Percentiles rank a stretch among this genome's conserved stretches.
These are phyloP conservation scores for Varecia variegata DNA, from an alignment of 2,797 vertebrate genomes.

Conservation along the genomic window DNA sequence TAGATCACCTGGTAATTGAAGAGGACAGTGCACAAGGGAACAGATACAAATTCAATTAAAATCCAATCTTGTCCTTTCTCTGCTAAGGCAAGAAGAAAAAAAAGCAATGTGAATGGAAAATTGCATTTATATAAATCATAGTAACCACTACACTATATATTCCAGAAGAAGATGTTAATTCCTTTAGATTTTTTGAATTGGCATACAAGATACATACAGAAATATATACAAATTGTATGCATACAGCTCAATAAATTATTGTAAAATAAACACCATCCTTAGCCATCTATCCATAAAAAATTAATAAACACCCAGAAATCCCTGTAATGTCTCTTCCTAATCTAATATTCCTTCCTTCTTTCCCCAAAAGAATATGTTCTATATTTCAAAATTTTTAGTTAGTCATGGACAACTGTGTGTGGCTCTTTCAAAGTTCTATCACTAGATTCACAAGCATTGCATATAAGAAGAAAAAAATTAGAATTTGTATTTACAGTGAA, in stretches of 20 bases:
- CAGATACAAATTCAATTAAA: neutral
- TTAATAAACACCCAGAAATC: neutral
- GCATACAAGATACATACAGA: neutral
- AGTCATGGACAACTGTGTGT: neutral
- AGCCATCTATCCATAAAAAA: neutral
- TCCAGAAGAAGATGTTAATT: neutral
- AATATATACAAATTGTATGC: neutral
- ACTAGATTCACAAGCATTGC: neutral
- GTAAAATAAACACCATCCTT: neutral
- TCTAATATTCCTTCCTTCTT: neutral
- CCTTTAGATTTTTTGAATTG: neutral
- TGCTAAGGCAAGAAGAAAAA: neutral
- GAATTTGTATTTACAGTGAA: neutral
- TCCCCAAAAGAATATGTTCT: neutral
- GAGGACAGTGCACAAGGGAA: neutral
- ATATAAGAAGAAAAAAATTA: neutral
- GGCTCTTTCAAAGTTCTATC: neutral
- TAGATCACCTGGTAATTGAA: neutral
- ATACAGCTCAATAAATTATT: neutral
- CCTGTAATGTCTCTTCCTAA: neutral
- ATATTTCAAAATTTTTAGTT: conserved; percentile 5
- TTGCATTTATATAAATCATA: neutral
- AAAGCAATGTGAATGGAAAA: neutral
- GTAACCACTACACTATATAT: neutral
- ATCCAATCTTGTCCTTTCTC: conserved; percentile 21